Evolutionary conservation across 2,113 vertebrate species (phyloP).

Genomic region (Macquaria ambigua): DNA sequence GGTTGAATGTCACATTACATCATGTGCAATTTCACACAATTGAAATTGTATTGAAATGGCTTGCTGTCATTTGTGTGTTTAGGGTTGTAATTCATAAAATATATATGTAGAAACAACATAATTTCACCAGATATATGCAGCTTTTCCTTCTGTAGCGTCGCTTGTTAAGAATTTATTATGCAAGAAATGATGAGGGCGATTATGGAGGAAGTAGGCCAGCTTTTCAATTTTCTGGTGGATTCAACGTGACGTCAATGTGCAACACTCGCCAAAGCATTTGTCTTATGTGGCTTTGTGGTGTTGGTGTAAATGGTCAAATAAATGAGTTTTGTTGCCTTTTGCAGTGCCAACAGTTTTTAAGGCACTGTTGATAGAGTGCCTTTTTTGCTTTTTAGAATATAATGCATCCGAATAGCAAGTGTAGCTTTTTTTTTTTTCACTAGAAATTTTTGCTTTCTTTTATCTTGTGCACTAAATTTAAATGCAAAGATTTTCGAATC

Average conservation of each 20-base stretch:
- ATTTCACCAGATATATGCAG: conserved; percentile 3
- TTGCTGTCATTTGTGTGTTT: neutral
- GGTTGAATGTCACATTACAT: neutral
- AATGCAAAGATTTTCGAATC: no score
- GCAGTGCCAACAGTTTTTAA: neutral
- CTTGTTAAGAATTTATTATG: neutral
- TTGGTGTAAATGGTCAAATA: neutral
- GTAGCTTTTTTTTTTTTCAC: neutral
- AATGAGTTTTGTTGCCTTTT: neutral
- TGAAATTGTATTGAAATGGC: conserved; percentile 16
- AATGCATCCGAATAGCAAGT: neutral
- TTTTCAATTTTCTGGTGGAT: conserved; percentile 32
- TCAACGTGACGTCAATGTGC: neutral
- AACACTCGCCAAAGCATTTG: neutral
- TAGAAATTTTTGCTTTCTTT: neutral
- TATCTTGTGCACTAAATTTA: neutral
- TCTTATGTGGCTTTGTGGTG: neutral
- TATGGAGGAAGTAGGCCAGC: conserved; percentile 35
- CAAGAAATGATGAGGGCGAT: conserved; percentile 26
- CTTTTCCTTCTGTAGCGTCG: neutral
- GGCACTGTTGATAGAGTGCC: neutral
- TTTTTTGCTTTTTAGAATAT: neutral
- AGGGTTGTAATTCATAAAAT: neutral
- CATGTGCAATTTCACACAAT: neutral
- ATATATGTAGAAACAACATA: neutral